These are phyloP conservation scores for Empis stercorea DNA, from an alignment of 2,888 invertebrate genomes.

Conservation along the genomic window DNA sequence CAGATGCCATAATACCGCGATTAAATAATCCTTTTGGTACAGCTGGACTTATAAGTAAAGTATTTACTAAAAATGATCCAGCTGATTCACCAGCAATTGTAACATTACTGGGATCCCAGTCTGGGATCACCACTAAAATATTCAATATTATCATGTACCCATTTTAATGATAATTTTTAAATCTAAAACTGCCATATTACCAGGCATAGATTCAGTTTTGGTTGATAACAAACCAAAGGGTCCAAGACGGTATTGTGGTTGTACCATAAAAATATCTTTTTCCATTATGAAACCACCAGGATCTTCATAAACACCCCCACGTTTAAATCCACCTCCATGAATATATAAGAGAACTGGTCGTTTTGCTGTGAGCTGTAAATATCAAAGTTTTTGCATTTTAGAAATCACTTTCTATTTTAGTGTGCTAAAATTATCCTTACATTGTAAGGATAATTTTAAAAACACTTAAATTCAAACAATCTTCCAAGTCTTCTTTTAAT, in stretches of 20 bases:
- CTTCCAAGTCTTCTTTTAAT: conserved; percentile 25
- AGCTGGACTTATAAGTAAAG: conserved; percentile 36
- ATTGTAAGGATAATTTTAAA: conserved; percentile 33
- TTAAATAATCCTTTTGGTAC: conserved; percentile 32
- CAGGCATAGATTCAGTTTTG: conserved; percentile 37
- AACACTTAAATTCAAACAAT: conserved; percentile 30
- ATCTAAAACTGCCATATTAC: conserved; percentile 42
- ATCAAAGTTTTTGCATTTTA: too few species aligned
- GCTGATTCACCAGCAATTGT: conserved; percentile 44
- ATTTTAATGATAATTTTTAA: conserved; percentile 38
- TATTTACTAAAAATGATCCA: conserved; percentile 37
- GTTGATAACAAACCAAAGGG: conserved; percentile 41
- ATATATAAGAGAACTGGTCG: conserved; percentile 37
- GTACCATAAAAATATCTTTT: conserved; percentile 38
- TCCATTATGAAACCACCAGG: conserved; percentile 36
- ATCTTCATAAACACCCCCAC: conserved; percentile 30
- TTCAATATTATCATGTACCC: conserved; percentile 39
- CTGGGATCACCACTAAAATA: conserved; percentile 42
- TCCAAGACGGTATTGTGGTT: conserved; percentile 39
- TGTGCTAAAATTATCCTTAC: conserved; percentile 22
- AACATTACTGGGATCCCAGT: conserved; percentile 32
- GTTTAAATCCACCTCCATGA: conserved; percentile 36
- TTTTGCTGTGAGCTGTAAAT: conserved; percentile 20
- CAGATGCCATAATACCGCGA: conserved; percentile 41
- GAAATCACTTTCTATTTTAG: too few species aligned